phyloP scores from a whole-genome alignment of 1,140 invertebrate genomes.

The Anastrepha ludens region DNA sequence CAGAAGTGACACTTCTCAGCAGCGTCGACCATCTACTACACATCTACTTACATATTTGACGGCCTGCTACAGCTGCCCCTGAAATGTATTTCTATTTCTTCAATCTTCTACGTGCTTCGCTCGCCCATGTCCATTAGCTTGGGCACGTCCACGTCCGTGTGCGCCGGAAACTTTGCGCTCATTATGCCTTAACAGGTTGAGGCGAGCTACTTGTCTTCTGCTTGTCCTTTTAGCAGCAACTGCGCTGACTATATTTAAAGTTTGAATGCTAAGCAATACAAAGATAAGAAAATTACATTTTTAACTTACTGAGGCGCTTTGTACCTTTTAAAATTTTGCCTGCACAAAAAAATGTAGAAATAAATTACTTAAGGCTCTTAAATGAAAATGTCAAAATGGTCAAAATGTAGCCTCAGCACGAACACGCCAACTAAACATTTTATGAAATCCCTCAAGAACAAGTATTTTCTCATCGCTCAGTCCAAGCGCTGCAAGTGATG shows the following conservation, averaged over 20 bases:
- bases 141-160: neutral
- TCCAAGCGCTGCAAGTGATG: neutral
- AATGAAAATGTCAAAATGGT: slow-evolving; percentile 44
- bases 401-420: neutral
- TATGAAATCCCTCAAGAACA: slow-evolving; percentile 24
- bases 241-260: neutral
- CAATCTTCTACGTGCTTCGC: neutral
- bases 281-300: slow-evolving; percentile 33
- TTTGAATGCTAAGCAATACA: slow-evolving; percentile 35
- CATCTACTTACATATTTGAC: neutral
- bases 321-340: slow-evolving; percentile 31
- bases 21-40: neutral
- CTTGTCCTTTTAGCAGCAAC: neutral
- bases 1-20: slow-evolving; percentile 21
- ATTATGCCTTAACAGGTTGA: neutral
- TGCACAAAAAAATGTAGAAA: neutral
- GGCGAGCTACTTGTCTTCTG: neutral
- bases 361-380: slow-evolving; percentile 8
- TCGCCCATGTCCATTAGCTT: too few species aligned
- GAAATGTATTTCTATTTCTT: neutral
- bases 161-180: slow-evolving; percentile 11
- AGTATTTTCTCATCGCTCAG: neutral
- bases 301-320: neutral
- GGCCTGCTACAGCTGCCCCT: neutral
- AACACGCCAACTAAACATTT: neutral